phyloP scores from a whole-genome alignment of 2,888 invertebrate genomes.

The Aspidiotus rigidus region DNA sequence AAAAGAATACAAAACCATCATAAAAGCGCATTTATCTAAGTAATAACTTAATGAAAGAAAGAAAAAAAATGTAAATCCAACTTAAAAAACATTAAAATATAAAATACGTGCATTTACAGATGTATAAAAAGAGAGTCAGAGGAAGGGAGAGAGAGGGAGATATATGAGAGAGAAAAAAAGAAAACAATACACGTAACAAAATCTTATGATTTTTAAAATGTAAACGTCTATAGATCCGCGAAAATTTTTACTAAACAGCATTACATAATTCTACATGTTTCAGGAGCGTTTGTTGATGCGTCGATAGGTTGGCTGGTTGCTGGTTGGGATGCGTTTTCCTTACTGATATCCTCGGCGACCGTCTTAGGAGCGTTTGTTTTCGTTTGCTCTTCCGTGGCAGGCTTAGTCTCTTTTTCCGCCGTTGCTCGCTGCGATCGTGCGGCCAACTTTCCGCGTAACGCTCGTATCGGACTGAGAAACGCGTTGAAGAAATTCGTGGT shows the following conservation, averaged over 20 bases:
- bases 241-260: too few species aligned
- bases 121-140: not conserved
- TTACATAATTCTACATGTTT: constrained; percentile 2
- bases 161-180: not conserved
- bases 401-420: not conserved
- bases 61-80: not conserved
- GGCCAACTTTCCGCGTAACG: not conserved
- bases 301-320: not conserved
- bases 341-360: not conserved
- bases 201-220: not conserved
- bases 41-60: not conserved
- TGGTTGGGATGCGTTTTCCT: not conserved
- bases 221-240: not conserved
- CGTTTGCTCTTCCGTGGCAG: not conserved
- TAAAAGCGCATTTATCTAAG: too few species aligned
- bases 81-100: not conserved
- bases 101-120: not conserved
- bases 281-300: not conserved
- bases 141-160: not conserved
- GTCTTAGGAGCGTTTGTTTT: not conserved
- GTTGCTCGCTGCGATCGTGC: not conserved
- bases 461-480: not conserved
- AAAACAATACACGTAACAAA: too few species aligned
- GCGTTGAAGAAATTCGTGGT: not conserved
- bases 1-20: not conserved